phyloP scores from a whole-genome alignment of 2,888 invertebrate species.

The Drosophila prostipennis region DNA sequence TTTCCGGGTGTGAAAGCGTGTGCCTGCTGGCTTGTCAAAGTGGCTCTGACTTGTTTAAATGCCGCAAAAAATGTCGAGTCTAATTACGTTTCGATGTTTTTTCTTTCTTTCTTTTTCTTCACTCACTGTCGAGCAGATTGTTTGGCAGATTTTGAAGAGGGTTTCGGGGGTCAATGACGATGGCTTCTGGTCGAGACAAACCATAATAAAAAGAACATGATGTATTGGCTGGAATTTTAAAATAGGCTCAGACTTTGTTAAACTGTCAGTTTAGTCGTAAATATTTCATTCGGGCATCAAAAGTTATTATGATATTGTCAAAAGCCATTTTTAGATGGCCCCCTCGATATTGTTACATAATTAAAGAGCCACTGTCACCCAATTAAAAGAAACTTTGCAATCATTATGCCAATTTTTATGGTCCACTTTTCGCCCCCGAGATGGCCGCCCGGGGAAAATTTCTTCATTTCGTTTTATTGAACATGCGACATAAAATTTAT shows the following conservation, averaged over 20 bases:
- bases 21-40: slow-evolving; percentile 37
- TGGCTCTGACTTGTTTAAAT: slow-evolving; percentile 41
- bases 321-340: background rate
- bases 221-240: slow-evolving; percentile 25
- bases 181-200: background rate
- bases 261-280: slow-evolving; percentile 18
- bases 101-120: no score
- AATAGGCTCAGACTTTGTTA: slow-evolving; percentile 3
- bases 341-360: slow-evolving; percentile 25
- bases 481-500: slow-evolving; percentile 58
- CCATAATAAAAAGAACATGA: slow-evolving; percentile 25
- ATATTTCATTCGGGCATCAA: slow-evolving; percentile 16
- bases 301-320: slow-evolving; percentile 13
- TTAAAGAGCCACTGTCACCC: slow-evolving; percentile 32
- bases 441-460: slow-evolving; percentile 25
- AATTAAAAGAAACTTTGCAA: slow-evolving; percentile 56
- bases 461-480: slow-evolving; percentile 54
- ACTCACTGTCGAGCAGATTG: background rate
- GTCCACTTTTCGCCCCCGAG: slow-evolving; percentile 17
- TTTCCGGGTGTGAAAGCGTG: background rate
- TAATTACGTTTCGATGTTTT: slow-evolving; percentile 52
- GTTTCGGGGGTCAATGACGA: slow-evolving; percentile 6
- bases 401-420: slow-evolving; percentile 53
- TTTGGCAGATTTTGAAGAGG: slow-evolving; percentile 13
- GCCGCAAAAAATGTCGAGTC: slow-evolving; percentile 29